Percentiles rank a stretch among this genome's conserved stretches.
Conservation (phyloP, 2,888 invertebrate species). For the Cerastis rubricosa region DNA sequence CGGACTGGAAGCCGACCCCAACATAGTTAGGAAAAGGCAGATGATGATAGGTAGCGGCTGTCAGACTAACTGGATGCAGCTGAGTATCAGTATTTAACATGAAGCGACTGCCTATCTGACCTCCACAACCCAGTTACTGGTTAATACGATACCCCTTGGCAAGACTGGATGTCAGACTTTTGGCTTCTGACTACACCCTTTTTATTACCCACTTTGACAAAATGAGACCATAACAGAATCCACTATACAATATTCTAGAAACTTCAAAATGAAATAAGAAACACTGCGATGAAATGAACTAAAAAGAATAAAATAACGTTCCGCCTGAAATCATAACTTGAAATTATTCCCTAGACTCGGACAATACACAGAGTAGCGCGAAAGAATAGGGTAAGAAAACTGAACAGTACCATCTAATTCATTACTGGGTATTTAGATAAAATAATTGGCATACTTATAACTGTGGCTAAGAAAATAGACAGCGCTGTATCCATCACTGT, state of each 20-base stretch:
- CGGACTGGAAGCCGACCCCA: too few species aligned
- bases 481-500: constrained; percentile 26
- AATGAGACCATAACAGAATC: not conserved
- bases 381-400: constrained; percentile 24
- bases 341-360: constrained; percentile 14
- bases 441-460: constrained; percentile 52
- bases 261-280: not conserved
- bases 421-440: constrained; percentile 46
- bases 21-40: too few species aligned
- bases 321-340: not conserved
- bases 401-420: constrained; percentile 4
- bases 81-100: too few species aligned
- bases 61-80: too few species aligned
- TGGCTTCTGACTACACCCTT: too few species aligned
- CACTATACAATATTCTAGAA: not conserved
- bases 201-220: not conserved
- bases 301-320: not conserved
- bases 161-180: too few species aligned
- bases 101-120: too few species aligned
- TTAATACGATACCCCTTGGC: too few species aligned
- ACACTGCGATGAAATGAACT: not conserved
- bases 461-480: constrained; percentile 28
- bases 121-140: too few species aligned
- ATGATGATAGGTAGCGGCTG: too few species aligned
- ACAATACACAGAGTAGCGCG: constrained; percentile 14